Evolutionary conservation across 1,140 invertebrate genomes (phyloP), one percentile per base, ranked within the genome.

Genomic region (Zaprionus kolodkinae): DNA sequence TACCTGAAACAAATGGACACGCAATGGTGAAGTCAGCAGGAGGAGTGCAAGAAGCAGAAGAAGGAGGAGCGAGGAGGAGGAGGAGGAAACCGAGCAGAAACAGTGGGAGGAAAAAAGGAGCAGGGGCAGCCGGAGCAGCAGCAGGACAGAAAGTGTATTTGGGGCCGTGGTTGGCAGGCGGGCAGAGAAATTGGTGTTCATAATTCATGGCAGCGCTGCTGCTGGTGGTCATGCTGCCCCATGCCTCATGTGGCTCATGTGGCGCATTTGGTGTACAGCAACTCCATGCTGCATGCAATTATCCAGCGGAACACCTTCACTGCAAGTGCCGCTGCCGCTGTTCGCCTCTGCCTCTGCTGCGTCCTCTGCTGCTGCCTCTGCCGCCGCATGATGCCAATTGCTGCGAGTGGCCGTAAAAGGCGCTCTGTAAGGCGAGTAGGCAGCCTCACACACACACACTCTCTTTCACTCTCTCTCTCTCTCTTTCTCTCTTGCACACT

Each of bases 1-100:
- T 89, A 77, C 72, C 78, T 78, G 57, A 76, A 75, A 78, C 72
- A 73, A 84, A 86, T 84, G 72, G 75, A 75, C 75, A 72, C 72
- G 70, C 72, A 78, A 75, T 45, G 57, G 65, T 43, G 48, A 43
- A 15, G 55, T 45, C 10, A 43, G 21, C 63, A 33, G 40, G n/a
- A 10, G 40, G 2, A 40, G 6, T n/a, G 1, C 6, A n/a, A n/a
- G 38, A 40, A 45, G n/a, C n/a, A 15, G 13, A 6, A 9, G 12
- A 9, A 38, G 40, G 12, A 21, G 33, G 0, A 9, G 7, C 3
- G n/a, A 3, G 35, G 27, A 9, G n/a, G n/a, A 43, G 40, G n/a
- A 45, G 40, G 9, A 17, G 11, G 9, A 7, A 52, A 0, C 11
- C 21, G 6, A 40, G 40, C 33, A 6, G 35, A 7, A 6, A n/a